A percentile compares a stretch with the other conserved stretches of the same genome.
Conservation (phyloP, 1,140 invertebrate species). For the Meloidogyne chitwoodi region DNA sequence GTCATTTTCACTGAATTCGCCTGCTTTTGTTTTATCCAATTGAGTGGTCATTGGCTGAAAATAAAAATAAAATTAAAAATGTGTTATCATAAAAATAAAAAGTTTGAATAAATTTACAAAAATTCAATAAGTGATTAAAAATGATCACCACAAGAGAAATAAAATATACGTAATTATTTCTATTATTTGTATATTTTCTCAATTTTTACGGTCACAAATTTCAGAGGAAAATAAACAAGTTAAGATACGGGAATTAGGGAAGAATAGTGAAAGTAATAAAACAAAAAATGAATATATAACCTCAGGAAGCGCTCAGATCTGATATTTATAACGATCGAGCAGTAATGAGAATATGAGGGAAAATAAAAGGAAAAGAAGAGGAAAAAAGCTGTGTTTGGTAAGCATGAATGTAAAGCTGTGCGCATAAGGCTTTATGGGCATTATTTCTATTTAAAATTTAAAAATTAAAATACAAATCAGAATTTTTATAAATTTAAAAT, state of each 20-base stretch:
- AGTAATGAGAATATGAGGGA: neutral
- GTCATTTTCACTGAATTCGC: neutral
- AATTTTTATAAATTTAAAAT: neutral
- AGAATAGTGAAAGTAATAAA: neutral
- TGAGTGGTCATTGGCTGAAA: neutral
- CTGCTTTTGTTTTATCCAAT: neutral
- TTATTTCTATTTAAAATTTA: neutral
- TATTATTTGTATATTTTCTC: neutral
- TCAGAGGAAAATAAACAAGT: neutral
- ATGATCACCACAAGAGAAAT: no score
- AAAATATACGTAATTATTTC: neutral
- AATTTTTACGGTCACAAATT: neutral
- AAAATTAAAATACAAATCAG: neutral
- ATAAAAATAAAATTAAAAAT: neutral
- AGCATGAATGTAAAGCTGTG: neutral
- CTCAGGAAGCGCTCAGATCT: neutral
- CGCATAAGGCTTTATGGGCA: neutral
- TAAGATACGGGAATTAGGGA: neutral
- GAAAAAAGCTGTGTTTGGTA: neutral
- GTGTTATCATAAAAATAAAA: no score
- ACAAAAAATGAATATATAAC: neutral
- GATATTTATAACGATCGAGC: neutral
- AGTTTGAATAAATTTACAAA: no score
- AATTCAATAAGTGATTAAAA: no score
- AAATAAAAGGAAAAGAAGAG: neutral